Base-by-base conservation (phyloP, 2,888 invertebrate species). In the Apotomis capreana region DNA sequence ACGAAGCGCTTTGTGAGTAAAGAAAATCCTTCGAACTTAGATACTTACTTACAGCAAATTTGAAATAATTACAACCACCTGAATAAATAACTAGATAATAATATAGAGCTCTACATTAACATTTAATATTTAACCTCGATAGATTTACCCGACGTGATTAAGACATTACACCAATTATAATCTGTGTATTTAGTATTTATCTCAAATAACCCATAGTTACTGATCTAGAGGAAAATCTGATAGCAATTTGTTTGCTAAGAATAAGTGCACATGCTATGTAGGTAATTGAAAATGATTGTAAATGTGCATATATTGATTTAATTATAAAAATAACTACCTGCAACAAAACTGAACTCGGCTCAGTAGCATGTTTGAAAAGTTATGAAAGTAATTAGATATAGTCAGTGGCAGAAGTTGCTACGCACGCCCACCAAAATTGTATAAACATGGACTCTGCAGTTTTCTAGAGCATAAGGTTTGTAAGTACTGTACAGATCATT, bases 111-210 rank as follows among this genome's bases (percentile, higher is more conserved):
- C 9, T 49, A 49, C 49, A 49, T 64, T 5, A 54, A 26, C 26
- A 26, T 26, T 26, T 26, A 26, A 55, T 12, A 13, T 40, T 40
- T 15, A 46, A n/a, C 65, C 55, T 57, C 55, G 46, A 3, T 62
- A 6, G 0, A 36, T 6, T 62, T 46, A 59, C 54, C 40, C 13
- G 55, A 60, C 61, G n/a, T 36, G 67, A 71, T 71, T 71, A 68
- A 71, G 71, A 62, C 71, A 71, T 71, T 71, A 68, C 40, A 68
- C 46, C 44, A 61, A 62, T 68, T 67, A 71, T 46, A 54, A 65
- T 58, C 40, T 37, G 36, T 15, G 37, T 67, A 15, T 60, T 67
- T 65, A 55, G 61, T 57, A 62, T 58, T 68, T 68, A 68, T 51
- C 52, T 62, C 57, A 62, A 71, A 67, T 52, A 46, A 40, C 60